Evolutionary conservation across 2,888 invertebrate genomes (phyloP).

Genomic region (Alentia gelatinosa): DNA sequence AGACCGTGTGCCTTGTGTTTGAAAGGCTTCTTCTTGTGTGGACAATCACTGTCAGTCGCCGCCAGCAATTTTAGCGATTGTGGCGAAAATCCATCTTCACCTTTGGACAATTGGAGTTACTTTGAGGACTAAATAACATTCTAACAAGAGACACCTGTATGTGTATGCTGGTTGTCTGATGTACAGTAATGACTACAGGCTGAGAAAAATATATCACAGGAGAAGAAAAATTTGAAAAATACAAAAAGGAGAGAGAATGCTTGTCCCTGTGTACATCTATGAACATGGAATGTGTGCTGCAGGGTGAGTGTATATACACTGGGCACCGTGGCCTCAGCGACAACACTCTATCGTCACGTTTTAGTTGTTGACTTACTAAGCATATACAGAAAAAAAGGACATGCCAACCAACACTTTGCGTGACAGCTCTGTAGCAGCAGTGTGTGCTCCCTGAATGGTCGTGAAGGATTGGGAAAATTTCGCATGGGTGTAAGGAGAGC

Average conservation of each 20-base stretch:
- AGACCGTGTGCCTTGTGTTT: neutral
- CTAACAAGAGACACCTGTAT: no score
- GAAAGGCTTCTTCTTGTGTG: neutral
- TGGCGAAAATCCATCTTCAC: neutral
- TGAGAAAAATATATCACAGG: no score
- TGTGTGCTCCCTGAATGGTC: no score
- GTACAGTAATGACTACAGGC: no score
- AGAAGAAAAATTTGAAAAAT: neutral
- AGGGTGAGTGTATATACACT: neutral
- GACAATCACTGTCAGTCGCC: neutral
- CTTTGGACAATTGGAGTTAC: neutral
- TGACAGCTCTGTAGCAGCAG: no score
- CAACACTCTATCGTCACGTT: neutral
- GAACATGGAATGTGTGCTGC: neutral
- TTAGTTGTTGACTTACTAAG: neutral
- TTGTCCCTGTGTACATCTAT: neutral
- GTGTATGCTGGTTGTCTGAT: no score
- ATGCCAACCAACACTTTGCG: no score
- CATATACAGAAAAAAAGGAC: neutral
- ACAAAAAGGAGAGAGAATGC: neutral
- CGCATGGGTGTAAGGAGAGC: no score
- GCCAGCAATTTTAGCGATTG: neutral
- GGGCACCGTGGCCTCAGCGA: neutral
- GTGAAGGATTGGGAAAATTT: no score
- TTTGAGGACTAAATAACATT: no score